Evolutionary conservation across 2,113 vertebrate species (phyloP).

Genomic region (Poicephalus gulielmi): DNA sequence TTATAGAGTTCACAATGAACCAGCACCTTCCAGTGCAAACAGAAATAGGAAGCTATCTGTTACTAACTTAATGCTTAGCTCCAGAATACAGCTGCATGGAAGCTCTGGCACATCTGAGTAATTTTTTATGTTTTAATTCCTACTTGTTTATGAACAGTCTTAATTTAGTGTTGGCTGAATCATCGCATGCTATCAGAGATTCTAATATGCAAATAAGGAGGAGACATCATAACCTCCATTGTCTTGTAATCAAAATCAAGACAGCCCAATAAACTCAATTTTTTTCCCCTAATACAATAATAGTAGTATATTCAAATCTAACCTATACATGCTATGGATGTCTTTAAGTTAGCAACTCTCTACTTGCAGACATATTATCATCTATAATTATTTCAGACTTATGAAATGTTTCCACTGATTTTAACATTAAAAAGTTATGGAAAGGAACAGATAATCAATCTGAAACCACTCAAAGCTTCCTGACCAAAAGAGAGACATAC

Average conservation of each 20-base stretch:
- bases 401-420: conserved; percentile 6
- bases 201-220: background rate
- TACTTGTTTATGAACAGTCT: background rate
- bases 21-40: background rate
- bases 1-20: background rate
- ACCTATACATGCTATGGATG: too few relatives aligned
- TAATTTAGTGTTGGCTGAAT: background rate
- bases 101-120: background rate
- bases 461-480: background rate
- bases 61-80: background rate
- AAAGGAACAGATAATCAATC: background rate
- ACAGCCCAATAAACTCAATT: background rate
- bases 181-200: background rate
- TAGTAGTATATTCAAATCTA: background rate
- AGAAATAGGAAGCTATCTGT: background rate
- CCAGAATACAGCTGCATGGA: background rate
- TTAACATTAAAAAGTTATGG: background rate
- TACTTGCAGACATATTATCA: background rate
- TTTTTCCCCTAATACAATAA: background rate
- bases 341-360: background rate
- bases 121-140: background rate
- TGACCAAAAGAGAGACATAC: background rate
- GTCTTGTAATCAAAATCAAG: background rate
- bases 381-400: background rate
- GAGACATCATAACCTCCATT: background rate